Conservation (phyloP, 2,797 vertebrate genomes). For the Hozukius guyotensis region DNA sequence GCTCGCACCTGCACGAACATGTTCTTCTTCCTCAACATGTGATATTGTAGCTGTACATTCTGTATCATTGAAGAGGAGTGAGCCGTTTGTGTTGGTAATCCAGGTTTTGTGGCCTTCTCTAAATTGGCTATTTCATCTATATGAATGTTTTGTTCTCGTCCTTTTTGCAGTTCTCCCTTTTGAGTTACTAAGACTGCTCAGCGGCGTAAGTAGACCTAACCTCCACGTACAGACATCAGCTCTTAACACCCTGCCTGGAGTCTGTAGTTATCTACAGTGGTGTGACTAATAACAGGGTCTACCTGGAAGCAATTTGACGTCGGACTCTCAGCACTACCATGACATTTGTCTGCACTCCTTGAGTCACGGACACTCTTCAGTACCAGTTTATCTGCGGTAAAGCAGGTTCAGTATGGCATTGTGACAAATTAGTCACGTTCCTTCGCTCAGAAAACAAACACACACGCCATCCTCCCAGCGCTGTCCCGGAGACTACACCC, state of each 20-base stretch:
- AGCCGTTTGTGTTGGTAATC: neutral
- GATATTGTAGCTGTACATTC: conserved; percentile 12
- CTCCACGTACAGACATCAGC: conserved; percentile 55
- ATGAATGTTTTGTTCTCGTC: neutral
- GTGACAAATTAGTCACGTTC: conserved; percentile 58
- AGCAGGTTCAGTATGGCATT: conserved; percentile 22
- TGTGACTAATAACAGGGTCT: conserved; percentile 78
- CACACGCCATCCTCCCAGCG: conserved; percentile 13
- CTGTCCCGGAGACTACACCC: conserved; percentile 62
- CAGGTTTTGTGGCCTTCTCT: neutral
- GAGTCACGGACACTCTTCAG: conserved; percentile 64
- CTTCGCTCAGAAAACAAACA: conserved; percentile 33
- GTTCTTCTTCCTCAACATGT: neutral
- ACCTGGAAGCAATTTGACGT: conserved; percentile 75
- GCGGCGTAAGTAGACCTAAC: conserved; percentile 45
- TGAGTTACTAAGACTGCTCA: conserved; percentile 4
- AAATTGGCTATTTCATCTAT: neutral
- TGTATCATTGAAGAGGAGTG: neutral
- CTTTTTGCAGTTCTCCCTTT: neutral
- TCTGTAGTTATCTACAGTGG: conserved; percentile 70
- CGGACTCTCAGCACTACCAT: conserved; percentile 59
- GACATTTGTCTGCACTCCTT: conserved; percentile 71
- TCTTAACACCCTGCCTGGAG: conserved; percentile 69
- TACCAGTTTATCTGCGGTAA: conserved; percentile 50
- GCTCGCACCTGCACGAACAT: conserved; percentile 41